phyloP scores from a whole-genome alignment of 2,797 vertebrate genomes.

The Luscinia luscinia region DNA sequence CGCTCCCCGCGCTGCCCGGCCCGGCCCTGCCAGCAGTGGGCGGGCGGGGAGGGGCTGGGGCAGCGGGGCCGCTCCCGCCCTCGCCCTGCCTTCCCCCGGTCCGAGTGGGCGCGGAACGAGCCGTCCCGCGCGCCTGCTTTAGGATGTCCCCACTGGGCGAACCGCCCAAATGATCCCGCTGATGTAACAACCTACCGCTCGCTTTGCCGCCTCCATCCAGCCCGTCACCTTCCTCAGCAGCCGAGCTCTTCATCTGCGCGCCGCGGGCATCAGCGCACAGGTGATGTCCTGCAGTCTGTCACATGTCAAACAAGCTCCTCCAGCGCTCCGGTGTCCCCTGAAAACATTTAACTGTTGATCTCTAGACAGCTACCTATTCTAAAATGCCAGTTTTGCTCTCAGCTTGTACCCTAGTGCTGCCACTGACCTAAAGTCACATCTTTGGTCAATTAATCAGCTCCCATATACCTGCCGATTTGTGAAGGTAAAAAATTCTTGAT shows the following conservation, averaged over 20 bases:
- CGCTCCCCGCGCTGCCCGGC: neutral
- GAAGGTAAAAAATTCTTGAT: neutral
- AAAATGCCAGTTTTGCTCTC: neutral
- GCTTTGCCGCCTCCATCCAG: neutral
- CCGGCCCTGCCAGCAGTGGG: neutral
- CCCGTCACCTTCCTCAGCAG: neutral
- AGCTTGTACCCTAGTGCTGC: neutral
- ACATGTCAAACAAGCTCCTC: rapidly evolving
- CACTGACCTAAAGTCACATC: neutral
- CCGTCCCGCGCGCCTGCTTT: rapidly evolving
- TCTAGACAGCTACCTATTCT: rapidly evolving
- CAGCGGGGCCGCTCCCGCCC: neutral
- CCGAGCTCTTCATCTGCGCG: rapidly evolving
- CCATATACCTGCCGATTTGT: neutral
- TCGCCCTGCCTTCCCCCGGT: neutral
- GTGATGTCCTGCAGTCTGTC: neutral
- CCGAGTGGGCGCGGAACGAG: rapidly evolving
- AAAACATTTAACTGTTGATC: neutral
- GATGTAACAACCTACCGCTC: rapidly evolving
- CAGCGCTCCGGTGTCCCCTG: neutral
- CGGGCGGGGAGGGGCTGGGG: neutral
- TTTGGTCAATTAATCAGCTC: neutral
- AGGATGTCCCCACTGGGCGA: rapidly evolving
- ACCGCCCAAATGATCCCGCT: rapidly evolving
- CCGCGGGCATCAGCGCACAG: neutral